Conservation (phyloP, 2,888 invertebrate species). For the Drosophila suboccidentalis region DNA sequence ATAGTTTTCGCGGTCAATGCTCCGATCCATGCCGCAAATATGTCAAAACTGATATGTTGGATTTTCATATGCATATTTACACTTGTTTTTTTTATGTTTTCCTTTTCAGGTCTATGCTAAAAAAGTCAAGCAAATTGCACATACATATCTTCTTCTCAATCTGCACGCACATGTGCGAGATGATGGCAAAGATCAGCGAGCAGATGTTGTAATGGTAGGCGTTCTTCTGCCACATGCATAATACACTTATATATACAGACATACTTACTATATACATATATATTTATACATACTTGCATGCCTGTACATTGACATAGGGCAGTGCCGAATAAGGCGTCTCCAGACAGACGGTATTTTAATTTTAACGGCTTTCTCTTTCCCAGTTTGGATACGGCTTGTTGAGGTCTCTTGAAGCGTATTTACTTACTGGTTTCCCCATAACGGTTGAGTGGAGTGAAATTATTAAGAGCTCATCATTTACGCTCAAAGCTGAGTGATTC, state of each 20-base stretch:
- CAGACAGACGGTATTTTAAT: slow-evolving; percentile 34
- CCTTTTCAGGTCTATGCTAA: slow-evolving; percentile 45
- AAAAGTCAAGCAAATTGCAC: slow-evolving; percentile 42
- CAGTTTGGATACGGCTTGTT: slow-evolving; percentile 26
- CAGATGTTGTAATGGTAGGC: slow-evolving; percentile 68
- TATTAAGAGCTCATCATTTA: slow-evolving; percentile 1
- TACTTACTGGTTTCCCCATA: slow-evolving; percentile 51
- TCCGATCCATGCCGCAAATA: slow-evolving; percentile 40
- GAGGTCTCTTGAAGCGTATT: slow-evolving; percentile 23
- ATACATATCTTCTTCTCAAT: slow-evolving; percentile 49
- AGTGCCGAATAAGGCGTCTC: slow-evolving; percentile 45
- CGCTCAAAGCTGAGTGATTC: slow-evolving; percentile 28
- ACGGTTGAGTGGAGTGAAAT: slow-evolving; percentile 38
- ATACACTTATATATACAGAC: slow-evolving; percentile 21
- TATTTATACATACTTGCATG: slow-evolving; percentile 21
- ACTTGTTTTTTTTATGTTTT: slow-evolving; percentile 33
- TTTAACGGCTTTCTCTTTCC: slow-evolving; percentile 66
- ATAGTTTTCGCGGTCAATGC: slow-evolving; percentile 47
- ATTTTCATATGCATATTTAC: slow-evolving; percentile 51
- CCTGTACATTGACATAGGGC: slow-evolving; percentile 63
- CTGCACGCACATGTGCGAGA: slow-evolving; percentile 67
- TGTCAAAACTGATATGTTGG: slow-evolving; percentile 50
- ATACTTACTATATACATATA: background rate
- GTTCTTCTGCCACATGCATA: slow-evolving; percentile 58
- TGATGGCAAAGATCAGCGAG: slow-evolving; percentile 58